These are phyloP conservation scores for Lates japonicus DNA, from an alignment of 2,797 vertebrate species.

Conservation along the genomic window DNA sequence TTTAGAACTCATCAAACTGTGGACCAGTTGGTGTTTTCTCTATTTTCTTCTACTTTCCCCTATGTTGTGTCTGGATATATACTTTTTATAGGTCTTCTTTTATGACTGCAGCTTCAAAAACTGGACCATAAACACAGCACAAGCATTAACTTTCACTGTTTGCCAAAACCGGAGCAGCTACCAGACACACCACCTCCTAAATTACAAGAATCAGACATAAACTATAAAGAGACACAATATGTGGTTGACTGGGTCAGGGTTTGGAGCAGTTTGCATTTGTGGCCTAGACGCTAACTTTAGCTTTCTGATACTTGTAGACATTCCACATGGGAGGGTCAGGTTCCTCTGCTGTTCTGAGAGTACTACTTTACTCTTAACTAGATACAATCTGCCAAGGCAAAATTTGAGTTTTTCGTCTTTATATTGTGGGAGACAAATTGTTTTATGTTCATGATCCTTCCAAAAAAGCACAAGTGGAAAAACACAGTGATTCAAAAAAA, in stretches of 20 bases:
- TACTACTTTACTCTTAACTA: conserved; percentile 17
- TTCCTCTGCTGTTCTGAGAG: conserved; percentile 43
- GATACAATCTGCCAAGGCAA: conserved; percentile 20
- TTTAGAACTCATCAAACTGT: conserved; percentile 37
- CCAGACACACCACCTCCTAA: conserved; percentile 62
- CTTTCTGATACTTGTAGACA: conserved; percentile 61
- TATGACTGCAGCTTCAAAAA: conserved; percentile 51
- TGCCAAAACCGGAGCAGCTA: conserved; percentile 56
- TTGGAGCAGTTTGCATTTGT: conserved; percentile 64
- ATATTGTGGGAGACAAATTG: background rate
- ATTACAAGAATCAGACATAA: conserved; percentile 69
- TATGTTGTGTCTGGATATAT: conserved; percentile 47
- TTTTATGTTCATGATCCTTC: conserved; percentile 4
- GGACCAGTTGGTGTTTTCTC: conserved; percentile 13
- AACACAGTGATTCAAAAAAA: background rate
- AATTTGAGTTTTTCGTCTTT: conserved; percentile 23
- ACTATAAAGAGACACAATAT: conserved; percentile 77
- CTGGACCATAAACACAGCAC: conserved; percentile 47
- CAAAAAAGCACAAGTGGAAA: conserved; percentile 14
- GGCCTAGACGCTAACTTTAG: conserved; percentile 72
- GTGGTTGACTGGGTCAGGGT: conserved; percentile 71
- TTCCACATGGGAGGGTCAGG: conserved; percentile 59
- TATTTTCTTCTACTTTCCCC: background rate
- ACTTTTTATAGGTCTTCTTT: conserved; percentile 59
- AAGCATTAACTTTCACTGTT: conserved; percentile 59